Evolutionary conservation across 2,113 vertebrate genomes (phyloP), one percentile per base, ranked within the genome.

Genomic region (Cavia porcellus): DNA sequence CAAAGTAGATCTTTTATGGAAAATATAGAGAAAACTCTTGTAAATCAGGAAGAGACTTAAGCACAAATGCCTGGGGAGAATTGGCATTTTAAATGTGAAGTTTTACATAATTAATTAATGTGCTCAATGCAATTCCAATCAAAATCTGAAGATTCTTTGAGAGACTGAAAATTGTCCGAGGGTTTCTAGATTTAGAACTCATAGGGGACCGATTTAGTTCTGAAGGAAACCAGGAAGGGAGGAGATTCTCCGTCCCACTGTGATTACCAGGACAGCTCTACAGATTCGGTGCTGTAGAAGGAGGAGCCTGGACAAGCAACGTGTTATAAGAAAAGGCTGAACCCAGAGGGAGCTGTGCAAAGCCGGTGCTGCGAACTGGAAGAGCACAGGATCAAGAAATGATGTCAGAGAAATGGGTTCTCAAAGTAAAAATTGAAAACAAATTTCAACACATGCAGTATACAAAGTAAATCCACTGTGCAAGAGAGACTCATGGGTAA

Each of bases 211-310:
- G 86, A 11, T 19, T 32, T 61, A 45, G n/a, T 19, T 42, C 25
- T n/a, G 28, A 66, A 17, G 6, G 20, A 20, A 89, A 0, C 1
- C 25, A 80, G 38, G 30, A 0, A n/a, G 14, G 22, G 42, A 11
- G 1, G 20, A 25, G 19, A 3, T 10, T 24, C 3, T 30, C 5
- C 12, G 20, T 35, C 24, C 47, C 17, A n/a, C 28, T n/a, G 5
- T 6, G 32, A 79, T 45, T 9, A 25, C 2, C 22, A 12, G 3
- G 59, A 11, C 22, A 7, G 30, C 61, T 38, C 35, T 57, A n/a
- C 7, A 62, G 35, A 35, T 12, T 5, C 5, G 38, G 22, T 11
- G 8, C 0, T 57, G 10, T 32, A 45, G 42, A 38, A 13, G 12
- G 7, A 12, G 8, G 28, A 38, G 11, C 14, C 30, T 17, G 20